These are phyloP conservation scores for Lottia gigantea DNA, from an alignment of 2,888 invertebrate genomes.

Conservation along the genomic window DNA sequence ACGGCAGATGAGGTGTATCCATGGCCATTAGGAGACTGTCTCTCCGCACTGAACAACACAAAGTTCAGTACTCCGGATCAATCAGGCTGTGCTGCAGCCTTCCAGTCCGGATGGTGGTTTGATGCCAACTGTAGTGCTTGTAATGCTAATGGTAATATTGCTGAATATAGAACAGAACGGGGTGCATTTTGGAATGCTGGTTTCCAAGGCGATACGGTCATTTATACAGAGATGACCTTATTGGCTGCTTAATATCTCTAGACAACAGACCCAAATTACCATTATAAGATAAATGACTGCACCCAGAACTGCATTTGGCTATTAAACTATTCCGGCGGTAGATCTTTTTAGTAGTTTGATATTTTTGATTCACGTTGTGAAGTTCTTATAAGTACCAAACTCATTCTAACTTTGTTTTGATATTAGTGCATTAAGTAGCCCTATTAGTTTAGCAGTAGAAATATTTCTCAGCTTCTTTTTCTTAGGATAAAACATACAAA, in stretches of 20 bases:
- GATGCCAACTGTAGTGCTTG: background rate
- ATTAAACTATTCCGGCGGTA: too few species aligned
- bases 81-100: background rate
- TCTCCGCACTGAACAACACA: background rate
- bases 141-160: background rate
- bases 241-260: background rate
- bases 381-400: too few species aligned
- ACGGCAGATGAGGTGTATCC: background rate
- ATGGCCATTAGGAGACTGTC: background rate
- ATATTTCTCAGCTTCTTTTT: too few species aligned
- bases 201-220: background rate
- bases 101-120: background rate
- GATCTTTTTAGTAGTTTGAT: too few species aligned
- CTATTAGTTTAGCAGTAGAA: too few species aligned
- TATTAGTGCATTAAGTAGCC: too few species aligned
- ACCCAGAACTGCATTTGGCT: too few species aligned
- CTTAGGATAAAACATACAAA: too few species aligned
- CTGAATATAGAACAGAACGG: background rate
- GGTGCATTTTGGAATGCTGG: background rate
- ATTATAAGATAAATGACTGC: too few species aligned
- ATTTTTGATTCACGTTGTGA: too few species aligned
- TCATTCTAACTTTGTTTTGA: too few species aligned
- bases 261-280: too few species aligned
- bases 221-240: background rate
- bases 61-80: background rate